These are phyloP conservation scores for Horisme vitalbata DNA, from an alignment of 2,888 invertebrate species.

Conservation along the genomic window DNA sequence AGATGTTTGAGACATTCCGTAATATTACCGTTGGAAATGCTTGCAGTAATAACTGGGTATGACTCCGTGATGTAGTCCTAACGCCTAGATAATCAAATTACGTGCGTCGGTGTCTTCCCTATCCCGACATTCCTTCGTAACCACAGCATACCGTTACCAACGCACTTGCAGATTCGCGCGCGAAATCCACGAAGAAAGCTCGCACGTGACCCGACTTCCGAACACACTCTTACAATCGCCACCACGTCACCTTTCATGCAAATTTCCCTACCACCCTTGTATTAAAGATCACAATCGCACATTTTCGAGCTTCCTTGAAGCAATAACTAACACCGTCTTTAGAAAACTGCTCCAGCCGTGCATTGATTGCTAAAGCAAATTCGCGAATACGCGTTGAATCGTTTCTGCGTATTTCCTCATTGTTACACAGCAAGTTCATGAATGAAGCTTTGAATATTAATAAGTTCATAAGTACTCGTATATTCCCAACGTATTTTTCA, in stretches of 20 bases:
- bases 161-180: constrained; percentile 71
- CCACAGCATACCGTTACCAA: constrained; percentile 72
- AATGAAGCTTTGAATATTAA: constrained; percentile 73
- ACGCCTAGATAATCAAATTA: constrained; percentile 17
- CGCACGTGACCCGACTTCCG: constrained; percentile 70
- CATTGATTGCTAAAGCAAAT: constrained; percentile 63
- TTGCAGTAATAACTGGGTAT: constrained; percentile 13
- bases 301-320: constrained; percentile 44
- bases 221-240: constrained; percentile 51
- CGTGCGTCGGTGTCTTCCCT: constrained; percentile 27
- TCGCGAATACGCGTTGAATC: constrained; percentile 71
- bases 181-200: constrained; percentile 80
- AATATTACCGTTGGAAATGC: constrained; percentile 7
- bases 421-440: constrained; percentile 65
- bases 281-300: constrained; percentile 53
- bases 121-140: constrained; percentile 61
- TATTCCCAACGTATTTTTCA: constrained; percentile 11
- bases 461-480: constrained; percentile 15
- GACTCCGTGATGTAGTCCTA: background rate
- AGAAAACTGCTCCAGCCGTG: constrained; percentile 72
- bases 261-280: constrained; percentile 39
- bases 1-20: too few relatives aligned
- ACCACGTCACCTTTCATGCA: constrained; percentile 25
- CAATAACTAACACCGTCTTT: constrained; percentile 42
- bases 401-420: constrained; percentile 80